Base-by-base conservation (phyloP, 2,888 invertebrate species). In the Selenia dentaria region DNA sequence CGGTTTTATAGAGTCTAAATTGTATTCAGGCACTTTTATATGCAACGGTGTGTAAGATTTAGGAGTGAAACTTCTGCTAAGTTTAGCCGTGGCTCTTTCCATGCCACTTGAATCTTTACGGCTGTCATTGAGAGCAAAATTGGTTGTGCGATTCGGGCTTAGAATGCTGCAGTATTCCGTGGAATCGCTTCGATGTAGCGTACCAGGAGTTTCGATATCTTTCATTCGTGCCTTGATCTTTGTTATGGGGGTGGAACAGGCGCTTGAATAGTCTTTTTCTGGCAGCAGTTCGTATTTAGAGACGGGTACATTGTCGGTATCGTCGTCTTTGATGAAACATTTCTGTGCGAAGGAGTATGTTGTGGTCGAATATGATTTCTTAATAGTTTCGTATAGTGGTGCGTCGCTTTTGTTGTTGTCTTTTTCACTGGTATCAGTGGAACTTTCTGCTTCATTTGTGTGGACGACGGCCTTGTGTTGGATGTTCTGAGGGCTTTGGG, bases 111-210 rank as follows among this genome's bases (percentile, higher is more conserved):
- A 67, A 1, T 79, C 75, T 40, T 68, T 82, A 48, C 51, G 51
- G 26, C 65, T 72, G 1, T 74, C 70, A 12, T 67, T 75, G n/a
- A 58, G 43, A 4, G 47, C 65, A 18, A 79, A 70, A 51, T 75
- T 69, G 2, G 60, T 57, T 10, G 74, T 72, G 4, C 80, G 71
- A 35, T 88, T 86, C 0, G 91, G 90, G 50, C 90, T 90, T 1
- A 87, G 57, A 35, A 91, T 81, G 42, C 89, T 90, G 51, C 91
- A 91, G 54, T 91, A 91, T 62, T 91, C 90, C 0, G 91, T 91
- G 0, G 91, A 91, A 58, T 91, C 91, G 46, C 89, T 90, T 54
- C 79, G 79, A 13, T 91, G 84, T 16, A 90, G 62, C 0, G 68
- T 57, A 36, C 81, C 81, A 10, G 89, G 86, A 0, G 89, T 81